Base-by-base conservation (phyloP, 1,140 invertebrate species). In the Himalopsyche phryganea region DNA sequence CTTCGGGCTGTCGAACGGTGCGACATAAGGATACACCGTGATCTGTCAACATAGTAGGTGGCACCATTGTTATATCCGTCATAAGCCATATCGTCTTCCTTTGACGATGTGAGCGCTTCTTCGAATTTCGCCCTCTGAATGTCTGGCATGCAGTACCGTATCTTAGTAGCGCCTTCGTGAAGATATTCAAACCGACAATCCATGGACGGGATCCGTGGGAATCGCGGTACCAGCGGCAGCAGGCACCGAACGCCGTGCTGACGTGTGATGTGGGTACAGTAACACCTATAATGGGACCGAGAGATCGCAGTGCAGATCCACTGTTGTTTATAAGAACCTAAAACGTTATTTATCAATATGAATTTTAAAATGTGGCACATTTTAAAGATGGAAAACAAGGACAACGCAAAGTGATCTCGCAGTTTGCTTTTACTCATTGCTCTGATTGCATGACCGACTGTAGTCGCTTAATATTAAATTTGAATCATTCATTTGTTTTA, bases 41-140 rank as follows among this genome's bases (percentile, higher is more conserved):
- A 60, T 85, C 81, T 0, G 87, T 82, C 18, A 98, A 78, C 58
- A 90, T 73, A 42, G 83, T 79, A 1, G 93, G 93, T 15, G 93
- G 91, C n/a, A 96, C 89, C 94, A 97, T 96, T 0, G 89, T 86
- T n/a, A 92, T 93, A 68, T 97, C 93, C 2, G 92, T 92, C 5
- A 91, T 85, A 28, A 97, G 73, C 93, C 94, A 96, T 9, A 94
- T 84, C 0, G 84, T 83, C 69, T 92, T 91, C 65, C 91, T 89
- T 66, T 87, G 84, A 66, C 87, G 83, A 84, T 13, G 82, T 84
- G 36, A 96, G 75, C 0, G 90, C 90, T 18, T 80, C 68, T 7
- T 86, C 81, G 55, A 97, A 92, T 35, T 85, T 82, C 0, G 81
- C 77, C 61, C 86, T 90, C 56, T 91, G 84, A 19, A 85, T 81